These are phyloP conservation scores for Paedocypris micromegethes DNA, from an alignment of 2,797 vertebrate genomes.

Conservation along the genomic window DNA sequence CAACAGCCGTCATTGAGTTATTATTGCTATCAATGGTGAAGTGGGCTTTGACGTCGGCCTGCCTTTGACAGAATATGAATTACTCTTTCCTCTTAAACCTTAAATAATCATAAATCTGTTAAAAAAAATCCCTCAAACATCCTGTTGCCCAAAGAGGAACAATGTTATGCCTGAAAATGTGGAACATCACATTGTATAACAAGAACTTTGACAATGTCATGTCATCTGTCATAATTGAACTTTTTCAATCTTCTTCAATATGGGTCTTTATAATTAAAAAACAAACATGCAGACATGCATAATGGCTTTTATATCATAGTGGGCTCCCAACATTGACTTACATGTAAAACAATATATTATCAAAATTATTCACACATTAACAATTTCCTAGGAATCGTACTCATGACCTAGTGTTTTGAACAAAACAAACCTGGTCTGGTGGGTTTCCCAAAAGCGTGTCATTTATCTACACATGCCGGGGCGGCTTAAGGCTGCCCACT, in stretches of 20 bases:
- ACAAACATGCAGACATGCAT: too few species aligned
- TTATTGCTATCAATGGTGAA: neutral
- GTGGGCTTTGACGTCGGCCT: neutral
- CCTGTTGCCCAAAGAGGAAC: neutral
- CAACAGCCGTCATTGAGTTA: conserved; percentile 1
- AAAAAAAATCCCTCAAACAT: neutral
- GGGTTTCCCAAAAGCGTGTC: too few species aligned
- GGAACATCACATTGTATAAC: conserved; percentile 1
- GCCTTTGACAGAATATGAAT: neutral
- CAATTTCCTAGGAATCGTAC: too few species aligned
- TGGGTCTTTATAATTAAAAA: neutral
- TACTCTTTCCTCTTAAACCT: neutral
- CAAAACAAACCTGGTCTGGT: too few species aligned
- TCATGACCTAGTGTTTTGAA: too few species aligned
- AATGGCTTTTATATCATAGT: too few species aligned
- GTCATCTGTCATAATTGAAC: conserved; percentile 4
- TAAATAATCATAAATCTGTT: conserved; percentile 9
- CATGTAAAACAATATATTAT: too few species aligned
- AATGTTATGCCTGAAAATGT: neutral
- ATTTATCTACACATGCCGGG: too few species aligned
- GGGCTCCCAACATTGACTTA: too few species aligned
- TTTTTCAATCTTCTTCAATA: conserved; percentile 24
- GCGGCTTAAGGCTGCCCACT: too few species aligned
- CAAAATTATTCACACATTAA: too few species aligned
- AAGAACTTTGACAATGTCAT: conserved; percentile 6